These are phyloP conservation scores for Dasyprocta punctata DNA, from an alignment of 2,113 vertebrate genomes.

Conservation along the genomic window DNA sequence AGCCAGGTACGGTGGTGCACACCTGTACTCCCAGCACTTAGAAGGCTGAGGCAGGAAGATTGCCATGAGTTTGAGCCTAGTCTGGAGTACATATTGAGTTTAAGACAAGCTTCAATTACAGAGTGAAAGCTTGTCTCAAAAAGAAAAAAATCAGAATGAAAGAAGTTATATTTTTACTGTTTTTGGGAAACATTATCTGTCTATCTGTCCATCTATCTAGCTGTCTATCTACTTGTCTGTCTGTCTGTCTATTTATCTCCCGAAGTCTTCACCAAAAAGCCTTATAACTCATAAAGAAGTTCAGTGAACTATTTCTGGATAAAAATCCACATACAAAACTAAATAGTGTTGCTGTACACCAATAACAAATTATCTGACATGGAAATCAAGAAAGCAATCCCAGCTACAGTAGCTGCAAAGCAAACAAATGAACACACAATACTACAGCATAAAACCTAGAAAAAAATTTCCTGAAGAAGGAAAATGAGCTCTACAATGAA, in stretches of 20 bases:
- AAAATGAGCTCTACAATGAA: neutral
- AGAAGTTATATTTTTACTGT: neutral
- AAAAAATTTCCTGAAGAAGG: neutral
- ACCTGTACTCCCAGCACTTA: neutral
- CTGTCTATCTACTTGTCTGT: neutral
- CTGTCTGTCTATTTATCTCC: neutral
- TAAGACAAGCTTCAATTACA: neutral
- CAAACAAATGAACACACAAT: neutral
- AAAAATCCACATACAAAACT: no score
- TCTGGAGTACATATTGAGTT: neutral
- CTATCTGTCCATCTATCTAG: neutral
- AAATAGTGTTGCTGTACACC: no score
- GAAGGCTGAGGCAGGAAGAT: neutral
- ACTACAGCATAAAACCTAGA: neutral
- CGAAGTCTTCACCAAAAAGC: neutral
- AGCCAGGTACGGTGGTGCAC: no score
- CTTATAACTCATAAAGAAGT: neutral
- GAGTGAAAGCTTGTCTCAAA: neutral
- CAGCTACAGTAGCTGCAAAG: neutral
- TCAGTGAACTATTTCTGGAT: no score
- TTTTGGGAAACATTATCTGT: neutral
- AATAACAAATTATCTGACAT: no score
- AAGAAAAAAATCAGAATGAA: neutral
- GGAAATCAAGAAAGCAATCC: neutral
- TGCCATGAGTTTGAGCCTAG: neutral